These are phyloP conservation scores for Pyrrhosoma nymphula DNA, from an alignment of 2,888 invertebrate genomes.

Conservation along the genomic window DNA sequence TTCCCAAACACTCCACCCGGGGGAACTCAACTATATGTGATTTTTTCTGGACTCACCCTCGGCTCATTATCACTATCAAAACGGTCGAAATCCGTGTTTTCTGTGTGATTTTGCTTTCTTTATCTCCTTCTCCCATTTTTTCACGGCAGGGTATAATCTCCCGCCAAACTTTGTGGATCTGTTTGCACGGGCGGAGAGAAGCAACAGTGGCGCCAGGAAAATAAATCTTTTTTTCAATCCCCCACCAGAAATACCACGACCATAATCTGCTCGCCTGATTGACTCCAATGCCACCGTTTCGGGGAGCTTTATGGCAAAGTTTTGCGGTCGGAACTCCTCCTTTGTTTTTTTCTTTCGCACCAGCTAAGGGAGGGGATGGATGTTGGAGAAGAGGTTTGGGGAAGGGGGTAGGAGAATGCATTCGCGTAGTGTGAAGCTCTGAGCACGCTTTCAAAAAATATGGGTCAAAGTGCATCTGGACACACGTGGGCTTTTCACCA, in stretches of 20 bases:
- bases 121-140: neutral
- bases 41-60: neutral
- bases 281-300: conserved; percentile 42
- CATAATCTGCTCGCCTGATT: conserved; percentile 25
- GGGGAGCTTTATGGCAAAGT: conserved; percentile 15
- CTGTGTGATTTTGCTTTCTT: neutral
- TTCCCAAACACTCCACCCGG: neutral
- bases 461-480: conserved; percentile 48
- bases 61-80: conserved; percentile 5
- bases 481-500: neutral
- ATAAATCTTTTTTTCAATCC: neutral
- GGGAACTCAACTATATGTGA: neutral
- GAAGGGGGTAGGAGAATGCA: neutral
- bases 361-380: neutral
- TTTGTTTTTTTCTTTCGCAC: neutral
- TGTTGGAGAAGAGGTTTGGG: neutral
- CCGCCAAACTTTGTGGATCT: neutral
- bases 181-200: neutral
- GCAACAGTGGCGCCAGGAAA: neutral
- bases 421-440: neutral
- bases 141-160: neutral
- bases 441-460: conserved; percentile 26
- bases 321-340: neutral
- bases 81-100: neutral
- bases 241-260: neutral